Evolutionary conservation across 1,140 invertebrate species (phyloP), one percentile per base, ranked within the genome.

Genomic region (Zaprionus tsacasi): DNA sequence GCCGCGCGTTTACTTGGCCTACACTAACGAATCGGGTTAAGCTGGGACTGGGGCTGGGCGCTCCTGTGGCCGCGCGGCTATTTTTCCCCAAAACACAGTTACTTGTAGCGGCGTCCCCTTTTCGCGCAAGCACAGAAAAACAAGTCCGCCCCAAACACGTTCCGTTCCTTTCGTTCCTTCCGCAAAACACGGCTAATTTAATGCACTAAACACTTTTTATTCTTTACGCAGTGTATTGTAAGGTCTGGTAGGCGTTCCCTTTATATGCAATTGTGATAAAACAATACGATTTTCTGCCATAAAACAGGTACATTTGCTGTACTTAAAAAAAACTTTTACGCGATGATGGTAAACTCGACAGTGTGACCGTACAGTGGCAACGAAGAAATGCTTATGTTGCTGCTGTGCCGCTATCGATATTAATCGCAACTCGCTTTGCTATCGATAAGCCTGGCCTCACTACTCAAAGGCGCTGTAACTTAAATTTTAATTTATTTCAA

Each of bases 131-230:
- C 59, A 69, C 50, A 56, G 38, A 79, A 69, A 79, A 72, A 76
- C 81, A 80, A 83, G 82, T 78, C 82, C 69, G 82, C 74, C 75
- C 63, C 58, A 85, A 85, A 85, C 81, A 85, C 81, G 81, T 83
- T 83, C 63, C 65, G 81, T 82, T 86, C 63, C 55, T 71, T 74
- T 72, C 66, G 67, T 77, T 68, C 68, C 71, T 65, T 38, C n/a
- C 58, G 21, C n/a, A 75, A 56, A 75, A 68, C 43, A 36, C 54
- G 11, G 36, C 30, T 12, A 56, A 56, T 45, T 52, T 36, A 30
- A 54, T 33, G 21, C 21, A 45, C 15, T 52, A 25, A 11, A 30
- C n/a, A n/a, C n/a, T 52, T 25, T 27, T 50, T 68, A 25, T 45
- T 59, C 25, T 45, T 59, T n/a, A 54, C 56, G 70, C 56, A 30